Percentiles rank a stretch among this genome's conserved stretches.
These are phyloP conservation scores for Drosophila colorata DNA, from an alignment of 2,888 invertebrate species.

Conservation along the genomic window DNA sequence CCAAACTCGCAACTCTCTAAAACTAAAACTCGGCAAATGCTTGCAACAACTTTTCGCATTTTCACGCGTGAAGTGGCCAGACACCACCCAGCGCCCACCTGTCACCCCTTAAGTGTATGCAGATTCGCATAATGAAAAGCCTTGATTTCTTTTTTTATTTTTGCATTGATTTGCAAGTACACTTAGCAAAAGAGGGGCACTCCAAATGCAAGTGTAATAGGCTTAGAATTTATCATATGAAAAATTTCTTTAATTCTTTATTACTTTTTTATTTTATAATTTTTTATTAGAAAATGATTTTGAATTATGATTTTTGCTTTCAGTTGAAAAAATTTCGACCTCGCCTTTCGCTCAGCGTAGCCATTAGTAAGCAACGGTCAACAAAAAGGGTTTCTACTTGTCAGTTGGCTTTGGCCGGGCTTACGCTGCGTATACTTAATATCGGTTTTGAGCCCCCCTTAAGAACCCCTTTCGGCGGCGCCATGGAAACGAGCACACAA, in stretches of 20 bases:
- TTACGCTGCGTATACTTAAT: conserved; percentile 55
- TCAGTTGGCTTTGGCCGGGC: conserved; percentile 10
- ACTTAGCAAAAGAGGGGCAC: too few relatives aligned
- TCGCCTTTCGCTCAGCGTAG: not conserved
- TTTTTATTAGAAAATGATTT: too few relatives aligned
- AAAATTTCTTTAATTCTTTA: too few relatives aligned
- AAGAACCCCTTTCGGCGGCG: conserved; percentile 8
- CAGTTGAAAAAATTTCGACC: too few relatives aligned
- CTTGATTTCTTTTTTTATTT: conserved; percentile 22
- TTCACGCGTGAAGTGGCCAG: conserved; percentile 57
- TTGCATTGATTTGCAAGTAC: too few relatives aligned
- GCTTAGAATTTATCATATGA: too few relatives aligned
- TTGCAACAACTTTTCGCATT: conserved; percentile 66
- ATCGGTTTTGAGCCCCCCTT: conserved; percentile 31
- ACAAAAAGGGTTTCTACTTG: conserved; percentile 27
- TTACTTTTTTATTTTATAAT: too few relatives aligned
- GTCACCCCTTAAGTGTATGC: conserved; percentile 5
- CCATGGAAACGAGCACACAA: conserved; percentile 37
- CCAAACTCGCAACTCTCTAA: conserved; percentile 38
- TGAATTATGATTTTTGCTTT: too few relatives aligned
- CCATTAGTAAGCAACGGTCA: not conserved
- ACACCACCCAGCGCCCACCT: not conserved
- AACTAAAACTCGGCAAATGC: conserved; percentile 53
- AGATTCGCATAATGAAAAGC: conserved; percentile 23
- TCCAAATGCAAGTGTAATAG: too few relatives aligned